Evolutionary conservation across 2,113 vertebrate genomes (phyloP).

Genomic region (Microcebus tavaratra): DNA sequence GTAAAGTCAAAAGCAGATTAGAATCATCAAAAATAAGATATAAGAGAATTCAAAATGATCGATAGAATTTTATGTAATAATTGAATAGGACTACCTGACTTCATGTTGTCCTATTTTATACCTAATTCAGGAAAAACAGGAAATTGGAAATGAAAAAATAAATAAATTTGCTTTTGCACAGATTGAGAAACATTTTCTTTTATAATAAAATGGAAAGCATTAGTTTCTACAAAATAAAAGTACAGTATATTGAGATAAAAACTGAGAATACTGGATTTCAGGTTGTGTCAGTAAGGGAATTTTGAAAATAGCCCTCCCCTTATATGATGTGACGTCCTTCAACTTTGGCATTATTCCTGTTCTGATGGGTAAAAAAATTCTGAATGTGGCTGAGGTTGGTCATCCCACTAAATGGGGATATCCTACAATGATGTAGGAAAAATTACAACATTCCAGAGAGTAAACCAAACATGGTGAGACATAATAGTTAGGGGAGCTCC

Average conservation of each 20-base stretch:
- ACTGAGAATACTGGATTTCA: background rate
- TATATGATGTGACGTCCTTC: background rate
- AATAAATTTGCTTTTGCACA: background rate
- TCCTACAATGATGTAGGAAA: too few species aligned
- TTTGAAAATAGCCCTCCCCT: background rate
- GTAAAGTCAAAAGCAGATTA: background rate
- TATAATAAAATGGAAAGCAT: background rate
- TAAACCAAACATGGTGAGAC: too few species aligned
- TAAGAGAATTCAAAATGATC: background rate
- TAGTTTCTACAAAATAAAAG: background rate
- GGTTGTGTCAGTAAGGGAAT: background rate
- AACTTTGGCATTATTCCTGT: background rate
- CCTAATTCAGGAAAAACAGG: background rate
- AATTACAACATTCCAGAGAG: too few species aligned
- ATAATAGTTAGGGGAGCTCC: too few species aligned
- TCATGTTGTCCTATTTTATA: background rate
- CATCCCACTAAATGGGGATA: too few species aligned
- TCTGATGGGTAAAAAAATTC: background rate
- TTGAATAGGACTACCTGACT: background rate
- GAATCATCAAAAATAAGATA: background rate
- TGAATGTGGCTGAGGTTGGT: too few species aligned
- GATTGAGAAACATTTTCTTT: background rate
- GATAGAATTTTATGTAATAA: background rate
- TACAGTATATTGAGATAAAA: background rate
- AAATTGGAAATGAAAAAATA: background rate